A percentile compares a stretch with the other conserved stretches of the same genome.
Evolutionary conservation across 2,797 vertebrate genomes (phyloP).

Genomic region (Sylvilagus floridanus): DNA sequence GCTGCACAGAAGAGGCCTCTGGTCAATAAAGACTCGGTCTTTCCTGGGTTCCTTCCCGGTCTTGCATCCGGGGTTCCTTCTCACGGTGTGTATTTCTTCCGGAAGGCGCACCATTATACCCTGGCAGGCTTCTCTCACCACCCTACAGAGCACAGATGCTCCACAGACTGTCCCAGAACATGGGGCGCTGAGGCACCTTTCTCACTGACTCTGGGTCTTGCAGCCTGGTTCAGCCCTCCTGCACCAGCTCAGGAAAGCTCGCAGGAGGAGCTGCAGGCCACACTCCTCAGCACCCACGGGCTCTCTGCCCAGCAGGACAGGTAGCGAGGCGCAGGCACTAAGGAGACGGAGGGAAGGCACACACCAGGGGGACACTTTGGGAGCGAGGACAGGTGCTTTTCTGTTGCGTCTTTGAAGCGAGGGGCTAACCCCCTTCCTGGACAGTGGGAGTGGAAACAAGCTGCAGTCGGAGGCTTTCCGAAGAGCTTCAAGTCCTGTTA

Average conservation of each 20-base stretch:
- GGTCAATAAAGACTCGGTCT: not conserved
- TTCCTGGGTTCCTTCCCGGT: not conserved
- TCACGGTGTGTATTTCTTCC: conserved; percentile 42
- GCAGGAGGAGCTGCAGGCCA: not conserved
- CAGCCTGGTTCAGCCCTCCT: conserved; percentile 36
- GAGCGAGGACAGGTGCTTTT: not conserved
- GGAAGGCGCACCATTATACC: not conserved
- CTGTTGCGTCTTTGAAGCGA: not conserved
- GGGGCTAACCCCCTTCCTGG: not conserved
- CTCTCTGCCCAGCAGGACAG: conserved; percentile 14
- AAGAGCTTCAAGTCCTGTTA: conserved; percentile 22
- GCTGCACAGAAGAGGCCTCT: not conserved
- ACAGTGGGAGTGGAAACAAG: conserved; percentile 21
- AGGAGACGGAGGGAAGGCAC: not conserved
- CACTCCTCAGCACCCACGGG: conserved; percentile 44
- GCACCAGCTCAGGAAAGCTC: conserved; percentile 48
- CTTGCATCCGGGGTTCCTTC: conserved; percentile 5
- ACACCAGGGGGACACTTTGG: not conserved
- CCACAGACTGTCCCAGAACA: not conserved
- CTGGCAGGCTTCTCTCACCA: conserved; percentile 46
- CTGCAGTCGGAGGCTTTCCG: conserved; percentile 19
- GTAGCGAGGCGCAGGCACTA: not conserved
- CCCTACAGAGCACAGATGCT: not conserved
- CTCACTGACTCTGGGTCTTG: conserved; percentile 56
- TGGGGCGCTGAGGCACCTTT: not conserved